Conservation (phyloP, 1,140 invertebrate species). For the Microplitis mediator region DNA sequence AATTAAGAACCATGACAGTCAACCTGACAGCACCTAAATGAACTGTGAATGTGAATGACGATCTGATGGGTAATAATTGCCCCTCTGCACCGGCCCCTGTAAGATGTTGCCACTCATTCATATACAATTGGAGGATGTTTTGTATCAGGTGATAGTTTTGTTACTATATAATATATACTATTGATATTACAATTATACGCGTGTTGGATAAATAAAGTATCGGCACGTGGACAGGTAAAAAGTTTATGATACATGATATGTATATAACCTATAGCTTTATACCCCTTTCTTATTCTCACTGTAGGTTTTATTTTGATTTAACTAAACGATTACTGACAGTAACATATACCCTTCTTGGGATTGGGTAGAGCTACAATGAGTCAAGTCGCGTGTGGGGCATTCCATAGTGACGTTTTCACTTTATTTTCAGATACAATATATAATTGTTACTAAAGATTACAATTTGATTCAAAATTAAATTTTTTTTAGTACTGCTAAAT, state of each 20-base stretch:
- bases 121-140: constrained; percentile 1
- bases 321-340: not conserved
- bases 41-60: constrained; percentile 60
- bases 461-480: not conserved
- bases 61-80: constrained; percentile 55
- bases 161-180: not conserved
- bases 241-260: not conserved
- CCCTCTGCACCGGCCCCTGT: constrained; percentile 60
- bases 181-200: not conserved
- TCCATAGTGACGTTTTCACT: too few relatives aligned
- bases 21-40: constrained; percentile 53
- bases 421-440: too few relatives aligned
- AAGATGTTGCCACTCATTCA: constrained; percentile 38
- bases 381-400: not conserved
- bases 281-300: not conserved
- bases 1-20: too few relatives aligned
- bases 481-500: not conserved
- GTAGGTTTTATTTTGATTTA: not conserved
- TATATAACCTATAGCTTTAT: not conserved
- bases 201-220: constrained; percentile 5
- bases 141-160: not conserved
- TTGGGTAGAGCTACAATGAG: not conserved
- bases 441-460: too few relatives aligned
- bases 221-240: constrained; percentile 29
- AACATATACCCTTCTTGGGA: not conserved